phyloP scores from a whole-genome alignment of 2,113 vertebrate genomes.

The Tonatia bakeri region DNA sequence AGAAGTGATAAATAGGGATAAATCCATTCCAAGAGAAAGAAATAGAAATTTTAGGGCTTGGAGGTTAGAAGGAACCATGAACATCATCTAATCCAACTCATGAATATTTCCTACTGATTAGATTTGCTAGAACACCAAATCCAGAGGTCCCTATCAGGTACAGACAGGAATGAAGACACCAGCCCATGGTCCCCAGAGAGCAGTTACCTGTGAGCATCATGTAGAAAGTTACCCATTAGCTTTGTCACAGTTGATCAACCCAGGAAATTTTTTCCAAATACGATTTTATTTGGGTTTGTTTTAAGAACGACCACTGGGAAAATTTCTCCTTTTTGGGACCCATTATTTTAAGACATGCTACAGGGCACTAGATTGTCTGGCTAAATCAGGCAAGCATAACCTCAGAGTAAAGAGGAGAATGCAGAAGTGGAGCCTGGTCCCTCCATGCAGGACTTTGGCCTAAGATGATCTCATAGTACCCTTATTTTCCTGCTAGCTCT shows the following conservation, averaged over 20 bases:
- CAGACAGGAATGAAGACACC: not conserved
- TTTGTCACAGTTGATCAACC: not conserved
- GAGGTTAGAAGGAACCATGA: not conserved
- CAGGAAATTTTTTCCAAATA: not conserved
- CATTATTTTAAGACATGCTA: not conserved
- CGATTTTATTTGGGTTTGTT: not conserved
- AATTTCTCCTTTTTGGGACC: not conserved
- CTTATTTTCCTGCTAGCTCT: not conserved
- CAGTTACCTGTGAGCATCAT: not conserved
- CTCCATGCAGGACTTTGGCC: not conserved
- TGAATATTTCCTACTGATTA: not conserved
- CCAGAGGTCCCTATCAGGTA: not conserved
- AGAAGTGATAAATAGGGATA: not conserved
- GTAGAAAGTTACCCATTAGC: not conserved
- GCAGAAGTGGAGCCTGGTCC: not conserved
- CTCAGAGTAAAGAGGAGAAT: not conserved
- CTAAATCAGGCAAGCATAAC: not conserved
- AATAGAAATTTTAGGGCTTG: not conserved
- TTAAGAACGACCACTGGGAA: not conserved
- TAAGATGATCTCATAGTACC: not conserved
- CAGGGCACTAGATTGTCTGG: not conserved
- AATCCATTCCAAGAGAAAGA: not conserved
- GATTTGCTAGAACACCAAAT: not conserved
- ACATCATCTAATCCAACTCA: not conserved
- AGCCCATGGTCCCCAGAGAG: not conserved